Evolutionary conservation across 2,113 vertebrate species (phyloP).

Genomic region (Syngnathoides biaculeatus): DNA sequence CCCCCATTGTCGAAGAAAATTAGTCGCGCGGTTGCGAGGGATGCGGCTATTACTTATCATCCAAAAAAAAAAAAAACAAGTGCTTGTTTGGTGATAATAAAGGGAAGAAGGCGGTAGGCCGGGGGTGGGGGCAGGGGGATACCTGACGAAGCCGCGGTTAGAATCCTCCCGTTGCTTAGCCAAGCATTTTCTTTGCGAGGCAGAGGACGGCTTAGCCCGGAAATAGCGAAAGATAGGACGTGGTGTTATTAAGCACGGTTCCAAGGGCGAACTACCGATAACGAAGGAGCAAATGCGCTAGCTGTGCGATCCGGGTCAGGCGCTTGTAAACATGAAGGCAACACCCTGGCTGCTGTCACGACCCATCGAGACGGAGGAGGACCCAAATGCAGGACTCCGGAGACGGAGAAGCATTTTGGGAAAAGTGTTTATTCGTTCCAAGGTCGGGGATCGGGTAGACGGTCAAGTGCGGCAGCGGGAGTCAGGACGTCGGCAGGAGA

Average conservation of each 20-base stretch:
- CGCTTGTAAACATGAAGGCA: constrained; percentile 31
- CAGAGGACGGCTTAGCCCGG: constrained; percentile 61
- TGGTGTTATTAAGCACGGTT: constrained; percentile 61
- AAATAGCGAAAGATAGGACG: constrained; percentile 64
- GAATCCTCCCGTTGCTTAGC: constrained; percentile 68
- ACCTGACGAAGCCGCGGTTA: constrained; percentile 63
- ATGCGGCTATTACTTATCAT: constrained; percentile 74
- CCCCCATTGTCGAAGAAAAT: no score
- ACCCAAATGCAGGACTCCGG: no score
- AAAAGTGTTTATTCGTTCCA: no score
- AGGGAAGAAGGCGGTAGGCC: constrained; percentile 5
- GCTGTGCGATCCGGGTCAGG: constrained; percentile 49
- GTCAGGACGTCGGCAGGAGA: no score
- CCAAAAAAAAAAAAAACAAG: no score
- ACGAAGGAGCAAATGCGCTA: constrained; percentile 65
- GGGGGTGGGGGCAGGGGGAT: constrained; percentile 44
- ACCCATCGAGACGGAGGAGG: no score
- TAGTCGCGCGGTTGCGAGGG: constrained; percentile 63
- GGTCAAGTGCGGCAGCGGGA: no score
- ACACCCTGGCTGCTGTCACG: constrained; percentile 31
- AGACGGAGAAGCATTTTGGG: no score
- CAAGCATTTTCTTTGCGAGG: constrained; percentile 63
- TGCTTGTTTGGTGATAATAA: constrained; percentile 75
- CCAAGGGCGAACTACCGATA: constrained; percentile 57
- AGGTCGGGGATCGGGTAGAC: no score